These are phyloP conservation scores for Petroica traversi DNA, from an alignment of 2,113 vertebrate genomes.

Conservation along the genomic window DNA sequence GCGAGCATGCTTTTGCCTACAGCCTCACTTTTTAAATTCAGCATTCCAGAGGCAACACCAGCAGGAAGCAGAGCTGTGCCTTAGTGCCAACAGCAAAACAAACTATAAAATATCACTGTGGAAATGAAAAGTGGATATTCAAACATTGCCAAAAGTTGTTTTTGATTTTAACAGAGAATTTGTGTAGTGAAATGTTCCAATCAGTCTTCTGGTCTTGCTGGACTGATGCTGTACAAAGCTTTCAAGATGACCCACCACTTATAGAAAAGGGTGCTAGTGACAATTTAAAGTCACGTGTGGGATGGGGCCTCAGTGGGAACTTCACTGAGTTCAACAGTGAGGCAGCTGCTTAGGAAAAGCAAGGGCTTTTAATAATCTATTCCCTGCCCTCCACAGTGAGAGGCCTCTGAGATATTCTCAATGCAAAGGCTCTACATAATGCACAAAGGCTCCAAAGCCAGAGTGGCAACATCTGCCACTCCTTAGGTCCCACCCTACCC, in stretches of 20 bases:
- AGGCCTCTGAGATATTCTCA: accelerated
- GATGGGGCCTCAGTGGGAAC: no score
- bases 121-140: background rate
- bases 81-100: background rate
- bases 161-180: background rate
- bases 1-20: background rate
- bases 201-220: background rate
- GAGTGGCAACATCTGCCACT: background rate
- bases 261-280: background rate
- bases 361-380: background rate
- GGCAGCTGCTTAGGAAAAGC: background rate
- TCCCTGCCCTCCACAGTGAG: background rate
- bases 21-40: background rate
- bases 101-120: background rate
- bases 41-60: background rate
- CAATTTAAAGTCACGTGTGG: background rate
- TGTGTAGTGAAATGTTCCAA: background rate
- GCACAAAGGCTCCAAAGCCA: background rate
- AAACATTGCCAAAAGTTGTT: background rate
- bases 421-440: background rate
- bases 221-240: background rate
- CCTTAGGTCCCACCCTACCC: background rate
- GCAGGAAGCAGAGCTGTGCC: background rate
- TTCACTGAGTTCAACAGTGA: background rate
- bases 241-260: background rate